These are phyloP conservation scores for Streblospio benedicti DNA, from an alignment of 1,140 invertebrate genomes.

Conservation along the genomic window DNA sequence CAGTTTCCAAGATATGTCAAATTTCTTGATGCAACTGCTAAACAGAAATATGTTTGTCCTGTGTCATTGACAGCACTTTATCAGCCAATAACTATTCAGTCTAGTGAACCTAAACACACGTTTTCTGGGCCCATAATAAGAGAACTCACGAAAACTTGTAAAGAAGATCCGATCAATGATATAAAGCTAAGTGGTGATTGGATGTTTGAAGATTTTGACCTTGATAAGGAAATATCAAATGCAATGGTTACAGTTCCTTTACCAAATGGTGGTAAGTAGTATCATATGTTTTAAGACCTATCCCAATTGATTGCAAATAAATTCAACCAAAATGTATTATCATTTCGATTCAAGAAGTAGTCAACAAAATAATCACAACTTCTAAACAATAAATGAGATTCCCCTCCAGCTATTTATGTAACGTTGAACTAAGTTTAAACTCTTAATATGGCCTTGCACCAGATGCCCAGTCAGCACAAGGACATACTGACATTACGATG, in stretches of 20 bases:
- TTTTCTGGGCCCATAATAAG: conserved; percentile 34
- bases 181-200: conserved; percentile 27
- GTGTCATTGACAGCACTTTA: conserved; percentile 36
- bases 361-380: too few relatives aligned
- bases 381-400: too few relatives aligned
- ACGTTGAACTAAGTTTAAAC: too few relatives aligned
- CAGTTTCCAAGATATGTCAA: conserved; percentile 34
- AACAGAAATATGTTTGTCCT: conserved; percentile 31
- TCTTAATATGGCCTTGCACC: too few relatives aligned
- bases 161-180: conserved; percentile 35
- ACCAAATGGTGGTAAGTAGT: conserved; percentile 29
- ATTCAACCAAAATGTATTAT: too few relatives aligned
- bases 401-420: too few relatives aligned
- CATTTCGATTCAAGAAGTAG: too few relatives aligned
- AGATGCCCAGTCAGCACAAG: too few relatives aligned
- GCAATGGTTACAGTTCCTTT: conserved; percentile 27
- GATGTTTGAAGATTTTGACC: conserved; percentile 28
- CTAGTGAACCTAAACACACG: conserved; percentile 33
- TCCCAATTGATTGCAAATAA: too few relatives aligned
- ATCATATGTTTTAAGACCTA: not conserved
- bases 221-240: conserved; percentile 31
- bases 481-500: too few relatives aligned
- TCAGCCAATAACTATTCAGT: conserved; percentile 32
- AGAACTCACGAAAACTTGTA: conserved; percentile 34
- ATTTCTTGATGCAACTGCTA: conserved; percentile 24